Evolutionary conservation across 2,113 vertebrate genomes (phyloP).

Genomic region (Epinephelus moara): DNA sequence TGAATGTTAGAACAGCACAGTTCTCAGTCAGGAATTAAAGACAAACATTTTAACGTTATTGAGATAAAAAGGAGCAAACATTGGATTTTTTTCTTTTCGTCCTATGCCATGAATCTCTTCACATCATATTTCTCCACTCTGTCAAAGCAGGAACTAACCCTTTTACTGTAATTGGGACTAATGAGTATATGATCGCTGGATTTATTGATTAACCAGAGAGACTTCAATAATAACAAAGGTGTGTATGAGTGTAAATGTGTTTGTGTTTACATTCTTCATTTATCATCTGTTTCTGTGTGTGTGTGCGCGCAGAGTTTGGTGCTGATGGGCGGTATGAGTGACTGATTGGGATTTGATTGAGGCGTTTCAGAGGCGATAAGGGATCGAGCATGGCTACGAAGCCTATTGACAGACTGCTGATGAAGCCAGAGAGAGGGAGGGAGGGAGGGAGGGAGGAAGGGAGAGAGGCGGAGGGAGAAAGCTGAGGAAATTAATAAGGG

Average conservation of each 20-base stretch:
- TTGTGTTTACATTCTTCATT: slow-evolving; percentile 55
- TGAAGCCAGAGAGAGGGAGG: slow-evolving; percentile 73
- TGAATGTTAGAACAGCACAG: not conserved
- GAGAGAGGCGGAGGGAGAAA: slow-evolving; percentile 43
- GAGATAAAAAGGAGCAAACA: not conserved
- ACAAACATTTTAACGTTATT: not conserved
- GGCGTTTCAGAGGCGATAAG: slow-evolving; percentile 83
- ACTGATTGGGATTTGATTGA: slow-evolving; percentile 86
- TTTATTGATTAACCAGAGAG: slow-evolving; percentile 45
- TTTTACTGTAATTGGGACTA: slow-evolving; percentile 55
- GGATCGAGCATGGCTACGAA: slow-evolving; percentile 74
- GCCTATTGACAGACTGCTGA: slow-evolving; percentile 86
- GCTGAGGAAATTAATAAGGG: slow-evolving; percentile 80
- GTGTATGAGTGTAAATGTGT: slow-evolving; percentile 40
- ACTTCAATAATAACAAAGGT: slow-evolving; percentile 47
- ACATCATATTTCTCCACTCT: not conserved
- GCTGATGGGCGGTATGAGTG: slow-evolving; percentile 73
- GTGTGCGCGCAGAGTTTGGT: slow-evolving; percentile 48
- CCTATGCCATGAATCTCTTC: not conserved
- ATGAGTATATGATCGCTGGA: slow-evolving; percentile 50
- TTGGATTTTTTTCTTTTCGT: not conserved
- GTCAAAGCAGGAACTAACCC: slow-evolving; percentile 33
- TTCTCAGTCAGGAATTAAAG: not conserved
- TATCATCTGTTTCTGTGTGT: slow-evolving; percentile 46
- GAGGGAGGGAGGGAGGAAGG: slow-evolving; percentile 57